phyloP scores from a whole-genome alignment of 1,140 invertebrate genomes.

The Ganaspis sp. region DNA sequence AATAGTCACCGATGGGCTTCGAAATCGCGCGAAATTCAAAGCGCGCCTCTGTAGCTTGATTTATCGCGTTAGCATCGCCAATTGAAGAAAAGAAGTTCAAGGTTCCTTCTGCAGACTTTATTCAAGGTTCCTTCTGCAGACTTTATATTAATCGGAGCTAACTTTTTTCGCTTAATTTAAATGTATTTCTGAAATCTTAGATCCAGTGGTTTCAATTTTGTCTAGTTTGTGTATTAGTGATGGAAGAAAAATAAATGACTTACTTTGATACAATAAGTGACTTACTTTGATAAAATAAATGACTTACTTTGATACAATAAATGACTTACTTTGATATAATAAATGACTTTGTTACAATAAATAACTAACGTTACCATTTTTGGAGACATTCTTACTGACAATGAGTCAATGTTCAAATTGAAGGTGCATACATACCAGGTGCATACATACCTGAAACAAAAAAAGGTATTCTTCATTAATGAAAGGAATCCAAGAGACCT shows the following conservation, averaged over 20 bases:
- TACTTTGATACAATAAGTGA: too few species aligned
- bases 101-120: conserved; percentile 5
- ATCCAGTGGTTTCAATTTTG: too few species aligned
- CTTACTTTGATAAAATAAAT: too few species aligned
- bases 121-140: conserved; percentile 9
- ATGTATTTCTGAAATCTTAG: too few species aligned
- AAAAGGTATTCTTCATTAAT: not conserved
- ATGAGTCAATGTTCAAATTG: too few species aligned
- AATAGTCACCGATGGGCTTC: conserved; percentile 41
- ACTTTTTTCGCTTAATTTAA: too few species aligned
- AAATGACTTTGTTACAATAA: too few species aligned
- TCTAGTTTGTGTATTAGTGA: too few species aligned
- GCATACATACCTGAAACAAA: not conserved
- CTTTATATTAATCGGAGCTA: too few species aligned
- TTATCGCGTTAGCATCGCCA: conserved; percentile 11
- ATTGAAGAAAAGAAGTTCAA: conserved; percentile 1
- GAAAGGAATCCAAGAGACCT: not conserved
- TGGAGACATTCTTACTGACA: not conserved
- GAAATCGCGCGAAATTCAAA: conserved; percentile 28
- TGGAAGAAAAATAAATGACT: too few species aligned
- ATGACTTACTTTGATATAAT: too few species aligned
- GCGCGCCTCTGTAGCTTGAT: conserved; percentile 1
- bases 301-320: too few species aligned
- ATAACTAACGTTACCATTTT: not conserved
- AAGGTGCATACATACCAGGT: not conserved